Percentiles rank a stretch among this genome's conserved stretches.
phyloP scores from a whole-genome alignment of 2,113 vertebrate species.

The Ochotona princeps region DNA sequence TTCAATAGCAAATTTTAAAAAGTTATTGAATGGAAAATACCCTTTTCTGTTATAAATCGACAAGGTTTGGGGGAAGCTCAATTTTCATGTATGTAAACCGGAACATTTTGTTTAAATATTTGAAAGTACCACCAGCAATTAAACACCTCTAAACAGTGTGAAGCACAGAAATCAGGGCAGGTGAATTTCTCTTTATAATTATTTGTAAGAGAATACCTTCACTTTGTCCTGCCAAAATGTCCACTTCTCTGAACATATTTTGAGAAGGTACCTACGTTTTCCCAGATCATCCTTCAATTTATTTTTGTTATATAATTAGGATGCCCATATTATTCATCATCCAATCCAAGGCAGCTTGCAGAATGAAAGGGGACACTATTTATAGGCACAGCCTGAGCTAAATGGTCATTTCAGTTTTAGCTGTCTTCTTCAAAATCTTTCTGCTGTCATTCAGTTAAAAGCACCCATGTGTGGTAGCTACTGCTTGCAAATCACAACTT shows the following conservation, averaged over 20 bases:
- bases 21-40: slow-evolving; percentile 31
- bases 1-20: slow-evolving; percentile 25
- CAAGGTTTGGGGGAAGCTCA: background rate
- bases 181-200: background rate
- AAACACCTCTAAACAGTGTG: background rate
- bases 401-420: background rate
- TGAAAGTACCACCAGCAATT: slow-evolving; percentile 8
- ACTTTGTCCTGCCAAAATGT: slow-evolving; percentile 27
- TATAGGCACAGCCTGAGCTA: background rate
- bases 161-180: background rate
- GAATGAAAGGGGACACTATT: slow-evolving; percentile 31
- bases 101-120: slow-evolving; percentile 22
- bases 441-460: background rate
- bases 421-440: background rate
- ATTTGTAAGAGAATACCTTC: slow-evolving; percentile 16
- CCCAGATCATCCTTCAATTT: background rate
- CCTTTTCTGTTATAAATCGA: slow-evolving; percentile 43
- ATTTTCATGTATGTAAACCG: slow-evolving; percentile 34
- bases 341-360: slow-evolving; percentile 25
- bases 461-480: background rate
- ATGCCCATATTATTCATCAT: background rate
- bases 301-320: background rate
- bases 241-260: slow-evolving; percentile 32
- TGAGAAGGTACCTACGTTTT: background rate
- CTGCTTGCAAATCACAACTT: background rate